These are phyloP conservation scores for Leptinotarsa tumamoca DNA, from an alignment of 2,888 invertebrate genomes.

Conservation along the genomic window DNA sequence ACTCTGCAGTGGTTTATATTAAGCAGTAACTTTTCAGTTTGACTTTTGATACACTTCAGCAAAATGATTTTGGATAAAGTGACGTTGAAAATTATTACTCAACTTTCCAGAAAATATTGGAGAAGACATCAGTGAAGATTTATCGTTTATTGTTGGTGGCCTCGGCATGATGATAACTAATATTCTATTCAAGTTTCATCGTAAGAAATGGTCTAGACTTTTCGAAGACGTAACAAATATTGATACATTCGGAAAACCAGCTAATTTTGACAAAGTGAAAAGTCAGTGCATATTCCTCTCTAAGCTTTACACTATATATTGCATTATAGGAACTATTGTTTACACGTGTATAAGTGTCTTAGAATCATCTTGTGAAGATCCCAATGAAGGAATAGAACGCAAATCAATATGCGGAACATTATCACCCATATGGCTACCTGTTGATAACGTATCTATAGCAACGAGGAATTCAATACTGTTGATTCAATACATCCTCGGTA, in stretches of 20 bases:
- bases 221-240: slow-evolving; percentile 30
- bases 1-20: too few species aligned
- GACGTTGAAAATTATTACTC: too few species aligned
- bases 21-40: too few species aligned
- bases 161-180: slow-evolving; percentile 23
- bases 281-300: slow-evolving; percentile 30
- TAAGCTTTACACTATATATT: slow-evolving; percentile 27
- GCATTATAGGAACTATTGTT: slow-evolving; percentile 19
- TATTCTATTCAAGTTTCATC: slow-evolving; percentile 25
- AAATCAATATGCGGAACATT: slow-evolving; percentile 38
- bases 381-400: slow-evolving; percentile 24
- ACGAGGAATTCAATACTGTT: slow-evolving; percentile 29
- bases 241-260: slow-evolving; percentile 30
- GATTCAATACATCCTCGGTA: slow-evolving; percentile 19
- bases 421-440: slow-evolving; percentile 35
- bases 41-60: too few species aligned
- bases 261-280: slow-evolving; percentile 28
- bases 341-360: slow-evolving; percentile 23
- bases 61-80: not conserved
- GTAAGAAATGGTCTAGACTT: slow-evolving; percentile 31
- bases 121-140: slow-evolving; percentile 40
- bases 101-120: slow-evolving; percentile 34
- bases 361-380: slow-evolving; percentile 28
- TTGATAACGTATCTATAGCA: slow-evolving; percentile 25
- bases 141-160: slow-evolving; percentile 35